Conservation (phyloP, 2,888 invertebrate genomes). For the Eupeodes luniger region DNA sequence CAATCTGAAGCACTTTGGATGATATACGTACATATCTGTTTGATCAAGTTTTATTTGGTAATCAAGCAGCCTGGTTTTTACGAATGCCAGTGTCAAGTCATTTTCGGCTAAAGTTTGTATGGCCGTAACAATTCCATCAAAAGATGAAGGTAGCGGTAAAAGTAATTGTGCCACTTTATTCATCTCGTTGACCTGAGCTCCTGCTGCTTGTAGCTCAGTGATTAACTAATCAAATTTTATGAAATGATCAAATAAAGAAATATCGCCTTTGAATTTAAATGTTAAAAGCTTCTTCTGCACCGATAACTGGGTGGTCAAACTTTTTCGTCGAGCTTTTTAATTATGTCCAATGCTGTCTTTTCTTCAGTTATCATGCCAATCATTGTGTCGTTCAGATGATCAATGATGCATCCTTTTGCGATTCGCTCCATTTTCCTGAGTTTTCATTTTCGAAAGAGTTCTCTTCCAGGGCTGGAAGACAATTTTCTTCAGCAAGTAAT, state of each 20-base stretch:
- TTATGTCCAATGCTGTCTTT: neutral
- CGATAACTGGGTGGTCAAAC: constrained; percentile 41
- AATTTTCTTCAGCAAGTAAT: too few species aligned
- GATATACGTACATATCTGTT: too few species aligned
- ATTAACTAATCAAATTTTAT: constrained; percentile 79
- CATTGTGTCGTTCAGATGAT: too few species aligned
- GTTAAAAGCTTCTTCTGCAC: constrained; percentile 38
- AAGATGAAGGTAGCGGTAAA: neutral
- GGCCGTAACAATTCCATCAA: neutral
- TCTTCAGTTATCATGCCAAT: neutral
- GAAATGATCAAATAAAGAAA: constrained; percentile 37
- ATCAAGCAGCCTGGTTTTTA: neutral
- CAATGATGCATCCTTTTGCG: too few species aligned
- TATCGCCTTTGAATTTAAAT: constrained; percentile 52
- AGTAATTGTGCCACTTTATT: too few species aligned
- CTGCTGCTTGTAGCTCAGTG: neutral
- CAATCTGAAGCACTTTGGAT: too few species aligned
- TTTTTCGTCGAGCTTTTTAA: neutral
- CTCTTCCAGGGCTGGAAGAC: too few species aligned
- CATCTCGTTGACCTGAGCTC: neutral
- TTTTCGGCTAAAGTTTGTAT: neutral
- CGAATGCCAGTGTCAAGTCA: neutral
- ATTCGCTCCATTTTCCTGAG: too few species aligned
- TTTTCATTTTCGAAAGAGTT: too few species aligned
- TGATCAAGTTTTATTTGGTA: neutral